These are phyloP conservation scores for Hydrophis major DNA, from an alignment of 2,797 vertebrate genomes.

Conservation along the genomic window DNA sequence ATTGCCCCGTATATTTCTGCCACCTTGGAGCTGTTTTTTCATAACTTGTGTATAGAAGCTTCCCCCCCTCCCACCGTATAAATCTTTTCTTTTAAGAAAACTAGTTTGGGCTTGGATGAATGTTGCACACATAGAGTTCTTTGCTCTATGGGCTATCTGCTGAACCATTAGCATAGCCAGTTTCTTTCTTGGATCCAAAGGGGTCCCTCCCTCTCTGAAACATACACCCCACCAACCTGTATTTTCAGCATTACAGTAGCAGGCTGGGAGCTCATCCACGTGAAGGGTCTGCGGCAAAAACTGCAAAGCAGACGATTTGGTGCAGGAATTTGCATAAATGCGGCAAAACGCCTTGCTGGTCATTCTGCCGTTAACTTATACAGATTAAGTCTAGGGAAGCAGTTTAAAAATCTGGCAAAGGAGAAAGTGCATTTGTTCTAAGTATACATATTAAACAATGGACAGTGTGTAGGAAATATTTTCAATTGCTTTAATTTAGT, in stretches of 20 bases:
- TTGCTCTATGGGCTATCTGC: not conserved
- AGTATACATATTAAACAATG: not conserved
- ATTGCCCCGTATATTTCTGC: not conserved
- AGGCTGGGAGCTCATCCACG: conserved; percentile 36
- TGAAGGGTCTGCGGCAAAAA: conserved; percentile 39
- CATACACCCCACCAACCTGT: not conserved
- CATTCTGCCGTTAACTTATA: not conserved
- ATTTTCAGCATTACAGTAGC: not conserved
- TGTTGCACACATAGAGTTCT: not conserved
- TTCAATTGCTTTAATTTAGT: not conserved
- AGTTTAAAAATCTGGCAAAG: not conserved
- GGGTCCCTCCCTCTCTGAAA: not conserved
- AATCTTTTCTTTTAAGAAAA: not conserved
- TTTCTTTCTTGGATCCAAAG: not conserved
- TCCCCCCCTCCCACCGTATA: no score
- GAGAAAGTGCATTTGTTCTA: not conserved
- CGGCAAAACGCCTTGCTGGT: conserved; percentile 19
- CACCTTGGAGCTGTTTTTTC: not conserved
- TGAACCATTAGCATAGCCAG: not conserved
- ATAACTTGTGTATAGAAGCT: not conserved
- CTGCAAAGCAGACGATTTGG: conserved; percentile 50
- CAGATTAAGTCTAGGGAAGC: not conserved
- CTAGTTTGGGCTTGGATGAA: not conserved
- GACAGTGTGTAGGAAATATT: not conserved
- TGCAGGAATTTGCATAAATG: conserved; percentile 68